These are phyloP conservation scores for Caenorhabditis brenneri DNA, from an alignment of 1,140 invertebrate species.

Conservation along the genomic window DNA sequence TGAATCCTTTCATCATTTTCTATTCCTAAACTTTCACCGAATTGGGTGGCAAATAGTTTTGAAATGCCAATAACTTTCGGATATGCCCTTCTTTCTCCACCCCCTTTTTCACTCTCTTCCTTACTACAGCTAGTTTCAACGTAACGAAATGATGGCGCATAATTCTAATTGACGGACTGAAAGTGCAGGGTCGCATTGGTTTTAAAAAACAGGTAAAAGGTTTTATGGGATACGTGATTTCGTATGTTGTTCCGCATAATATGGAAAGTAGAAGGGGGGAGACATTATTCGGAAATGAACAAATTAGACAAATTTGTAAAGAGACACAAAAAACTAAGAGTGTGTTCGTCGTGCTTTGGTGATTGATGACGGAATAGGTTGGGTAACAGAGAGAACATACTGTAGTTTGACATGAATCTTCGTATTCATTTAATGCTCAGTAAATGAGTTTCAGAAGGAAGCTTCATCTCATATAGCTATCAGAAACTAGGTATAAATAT, in stretches of 20 bases:
- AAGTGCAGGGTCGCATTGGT: slow-evolving; percentile 15
- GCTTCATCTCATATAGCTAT: too few relatives aligned
- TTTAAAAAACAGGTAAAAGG: slow-evolving; percentile 4
- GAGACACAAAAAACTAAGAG: background rate
- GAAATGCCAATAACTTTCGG: slow-evolving; percentile 32
- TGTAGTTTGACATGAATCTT: background rate
- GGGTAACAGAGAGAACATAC: background rate
- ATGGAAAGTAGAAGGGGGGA: background rate
- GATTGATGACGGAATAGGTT: background rate
- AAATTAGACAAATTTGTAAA: slow-evolving; percentile 36
- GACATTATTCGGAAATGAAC: background rate
- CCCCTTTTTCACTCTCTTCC: background rate
- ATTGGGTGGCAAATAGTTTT: slow-evolving; percentile 32
- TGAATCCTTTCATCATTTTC: background rate
- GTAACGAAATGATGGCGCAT: slow-evolving; percentile 6
- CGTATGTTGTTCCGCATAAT: background rate
- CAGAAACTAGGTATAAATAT: too few relatives aligned
- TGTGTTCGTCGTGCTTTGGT: slow-evolving; percentile 26
- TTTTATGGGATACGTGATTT: slow-evolving; percentile 4
- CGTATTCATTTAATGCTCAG: too few relatives aligned
- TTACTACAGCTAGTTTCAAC: background rate
- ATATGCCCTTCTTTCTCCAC: slow-evolving; percentile 1
- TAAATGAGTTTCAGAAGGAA: too few relatives aligned
- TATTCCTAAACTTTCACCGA: background rate
- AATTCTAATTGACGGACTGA: slow-evolving; percentile 8